Evolutionary conservation across 2,797 vertebrate species (phyloP).

Genomic region (Cottoperca gobio): DNA sequence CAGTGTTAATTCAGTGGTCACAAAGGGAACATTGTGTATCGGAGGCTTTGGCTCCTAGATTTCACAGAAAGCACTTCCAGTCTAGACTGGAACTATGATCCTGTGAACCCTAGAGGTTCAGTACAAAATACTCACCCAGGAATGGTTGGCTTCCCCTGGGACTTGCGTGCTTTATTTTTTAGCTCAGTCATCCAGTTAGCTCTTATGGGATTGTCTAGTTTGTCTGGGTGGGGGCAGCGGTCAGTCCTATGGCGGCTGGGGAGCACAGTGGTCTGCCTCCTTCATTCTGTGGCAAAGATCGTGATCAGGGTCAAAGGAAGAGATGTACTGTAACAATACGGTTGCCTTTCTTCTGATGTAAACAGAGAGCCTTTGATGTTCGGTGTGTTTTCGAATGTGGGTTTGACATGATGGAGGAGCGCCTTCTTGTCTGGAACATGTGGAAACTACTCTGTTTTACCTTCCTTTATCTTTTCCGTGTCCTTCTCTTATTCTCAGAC

Average conservation of each 20-base stretch:
- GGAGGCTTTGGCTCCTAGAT: constrained; percentile 15
- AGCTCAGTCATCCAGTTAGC: constrained; percentile 56
- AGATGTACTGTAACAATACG: constrained; percentile 64
- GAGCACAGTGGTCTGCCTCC: constrained; percentile 47
- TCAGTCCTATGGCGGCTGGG: constrained; percentile 57
- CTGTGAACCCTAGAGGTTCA: constrained; percentile 9
- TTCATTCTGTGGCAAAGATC: constrained; percentile 48
- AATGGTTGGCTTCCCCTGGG: constrained; percentile 54
- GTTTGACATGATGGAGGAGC: constrained; percentile 40
- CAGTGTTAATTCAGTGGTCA: constrained; percentile 4
- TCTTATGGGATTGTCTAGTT: constrained; percentile 57
- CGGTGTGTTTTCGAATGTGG: constrained; percentile 56
- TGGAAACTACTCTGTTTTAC: constrained; percentile 22
- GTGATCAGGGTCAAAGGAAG: constrained; percentile 60
- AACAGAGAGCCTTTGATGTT: constrained; percentile 57
- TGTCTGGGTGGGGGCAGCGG: constrained; percentile 55
- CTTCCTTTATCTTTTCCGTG: constrained; percentile 19
- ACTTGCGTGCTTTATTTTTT: constrained; percentile 48
- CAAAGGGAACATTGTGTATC: constrained; percentile 18
- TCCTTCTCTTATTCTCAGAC: not conserved
- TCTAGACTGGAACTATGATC: constrained; percentile 45
- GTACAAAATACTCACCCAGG: constrained; percentile 45
- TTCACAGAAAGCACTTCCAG: constrained; percentile 38
- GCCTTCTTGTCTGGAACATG: constrained; percentile 37
- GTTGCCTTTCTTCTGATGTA: constrained; percentile 42